Percentiles rank a stretch among this genome's conserved stretches.
Evolutionary conservation across 1,140 invertebrate genomes (phyloP).

Genomic region (Drosophila ercepeae): DNA sequence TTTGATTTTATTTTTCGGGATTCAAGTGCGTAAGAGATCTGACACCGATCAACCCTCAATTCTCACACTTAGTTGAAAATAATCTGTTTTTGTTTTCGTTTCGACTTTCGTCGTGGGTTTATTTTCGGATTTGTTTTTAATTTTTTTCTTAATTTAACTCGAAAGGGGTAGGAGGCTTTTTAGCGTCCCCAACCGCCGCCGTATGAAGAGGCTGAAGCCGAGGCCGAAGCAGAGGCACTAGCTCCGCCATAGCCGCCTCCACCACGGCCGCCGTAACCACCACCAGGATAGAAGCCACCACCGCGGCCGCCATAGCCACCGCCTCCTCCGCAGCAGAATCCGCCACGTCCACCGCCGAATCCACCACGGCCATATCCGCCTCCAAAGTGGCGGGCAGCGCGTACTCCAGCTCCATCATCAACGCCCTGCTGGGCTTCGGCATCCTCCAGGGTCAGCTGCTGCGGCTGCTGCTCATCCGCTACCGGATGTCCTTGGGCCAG

Average conservation of each 20-base stretch:
- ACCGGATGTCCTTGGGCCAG: conserved; percentile 41
- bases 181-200: conserved; percentile 28
- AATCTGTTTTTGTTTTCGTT: conserved; percentile 9
- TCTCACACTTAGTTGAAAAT: conserved; percentile 13
- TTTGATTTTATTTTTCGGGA: background rate
- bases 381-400: conserved; percentile 44
- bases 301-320: conserved; percentile 21
- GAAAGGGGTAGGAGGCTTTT: background rate
- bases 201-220: conserved; percentile 25
- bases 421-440: conserved; percentile 40
- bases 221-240: conserved; percentile 50
- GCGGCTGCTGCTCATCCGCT: conserved; percentile 29
- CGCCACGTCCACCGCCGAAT: conserved; percentile 27
- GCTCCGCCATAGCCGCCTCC: conserved; percentile 21
- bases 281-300: conserved; percentile 13
- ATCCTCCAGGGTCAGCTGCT: conserved; percentile 43
- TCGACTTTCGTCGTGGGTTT: conserved; percentile 1
- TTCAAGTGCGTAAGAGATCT: conserved; percentile 24
- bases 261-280: conserved; percentile 42
- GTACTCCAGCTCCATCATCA: conserved; percentile 29
- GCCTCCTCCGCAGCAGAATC: conserved; percentile 22
- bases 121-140: conserved; percentile 5
- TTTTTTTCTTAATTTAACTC: conserved; percentile 2
- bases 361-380: conserved; percentile 27
- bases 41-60: background rate